Conservation (phyloP, 1,140 invertebrate genomes). For the Wasmannia auropunctata region DNA sequence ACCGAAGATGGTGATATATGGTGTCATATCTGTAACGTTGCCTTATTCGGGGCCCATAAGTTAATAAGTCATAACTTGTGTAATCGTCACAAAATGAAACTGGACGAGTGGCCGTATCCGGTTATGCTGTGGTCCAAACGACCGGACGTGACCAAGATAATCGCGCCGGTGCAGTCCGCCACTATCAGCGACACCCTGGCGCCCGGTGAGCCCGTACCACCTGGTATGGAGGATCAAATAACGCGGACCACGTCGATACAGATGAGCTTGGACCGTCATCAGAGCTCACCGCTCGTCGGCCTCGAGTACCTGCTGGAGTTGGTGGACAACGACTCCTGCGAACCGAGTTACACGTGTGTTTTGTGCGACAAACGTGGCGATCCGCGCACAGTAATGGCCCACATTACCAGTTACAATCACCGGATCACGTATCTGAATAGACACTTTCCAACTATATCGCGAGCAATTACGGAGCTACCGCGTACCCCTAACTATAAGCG, state of each 20-base stretch:
- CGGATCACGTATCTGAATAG: constrained; percentile 87
- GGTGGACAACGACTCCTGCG: constrained; percentile 87
- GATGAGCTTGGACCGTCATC: constrained; percentile 85
- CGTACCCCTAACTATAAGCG: constrained; percentile 85
- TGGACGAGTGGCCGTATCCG: constrained; percentile 84
- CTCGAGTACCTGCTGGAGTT: constrained; percentile 91
- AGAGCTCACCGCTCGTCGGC: constrained; percentile 86
- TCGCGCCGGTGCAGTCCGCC: constrained; percentile 59
- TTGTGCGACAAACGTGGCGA: constrained; percentile 92
- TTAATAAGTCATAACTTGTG: constrained; percentile 82
- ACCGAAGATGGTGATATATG: constrained; percentile 84
- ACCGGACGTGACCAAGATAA: constrained; percentile 77
- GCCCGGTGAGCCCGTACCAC: constrained; percentile 89
- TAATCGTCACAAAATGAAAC: constrained; percentile 83
- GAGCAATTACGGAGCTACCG: constrained; percentile 83
- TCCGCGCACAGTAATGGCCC: constrained; percentile 90
- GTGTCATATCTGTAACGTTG: constrained; percentile 85
- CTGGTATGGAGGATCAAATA: constrained; percentile 89
- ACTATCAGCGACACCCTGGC: constrained; percentile 80
- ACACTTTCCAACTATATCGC: constrained; percentile 86
- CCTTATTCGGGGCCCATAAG: constrained; percentile 83
- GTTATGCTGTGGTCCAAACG: constrained; percentile 83
- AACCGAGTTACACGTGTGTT: constrained; percentile 90
- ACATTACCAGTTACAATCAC: constrained; percentile 91
- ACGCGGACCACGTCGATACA: constrained; percentile 86